phyloP scores from a whole-genome alignment of 2,113 vertebrate genomes.

The Hipposideros armiger region DNA sequence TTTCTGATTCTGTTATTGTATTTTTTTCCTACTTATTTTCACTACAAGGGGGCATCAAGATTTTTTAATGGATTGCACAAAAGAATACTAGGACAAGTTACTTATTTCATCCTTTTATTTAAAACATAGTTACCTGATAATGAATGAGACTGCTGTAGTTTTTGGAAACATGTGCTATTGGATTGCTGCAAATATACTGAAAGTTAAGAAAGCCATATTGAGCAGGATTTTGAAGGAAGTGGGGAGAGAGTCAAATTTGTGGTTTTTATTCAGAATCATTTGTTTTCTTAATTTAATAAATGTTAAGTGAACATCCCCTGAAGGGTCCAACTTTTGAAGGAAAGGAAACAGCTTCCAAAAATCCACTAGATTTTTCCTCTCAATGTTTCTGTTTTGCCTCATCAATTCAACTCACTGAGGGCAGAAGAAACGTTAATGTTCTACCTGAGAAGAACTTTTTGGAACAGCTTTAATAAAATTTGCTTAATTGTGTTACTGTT shows the following conservation, averaged over 20 bases:
- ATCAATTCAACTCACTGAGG: neutral
- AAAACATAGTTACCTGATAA: neutral
- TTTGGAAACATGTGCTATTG: neutral
- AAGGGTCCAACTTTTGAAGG: neutral
- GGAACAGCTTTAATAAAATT: slow-evolving; percentile 9
- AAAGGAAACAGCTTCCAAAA: neutral
- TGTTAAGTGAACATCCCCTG: neutral
- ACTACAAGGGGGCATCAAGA: neutral
- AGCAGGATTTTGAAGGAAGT: neutral
- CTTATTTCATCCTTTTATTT: neutral
- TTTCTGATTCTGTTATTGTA: neutral
- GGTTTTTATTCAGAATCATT: neutral
- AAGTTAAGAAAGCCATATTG: neutral
- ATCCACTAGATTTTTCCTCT: neutral
- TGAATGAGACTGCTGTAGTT: neutral
- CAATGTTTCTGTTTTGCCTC: neutral
- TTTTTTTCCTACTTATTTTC: neutral
- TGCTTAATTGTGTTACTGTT: neutral
- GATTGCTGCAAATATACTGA: neutral
- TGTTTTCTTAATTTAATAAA: neutral
- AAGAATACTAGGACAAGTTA: neutral
- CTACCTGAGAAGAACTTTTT: neutral
- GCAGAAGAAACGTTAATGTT: neutral
- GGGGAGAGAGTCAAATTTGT: neutral
- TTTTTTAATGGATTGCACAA: neutral